Base-by-base conservation (phyloP, 2,113 vertebrate genomes). In the Ramphastos sulfuratus region DNA sequence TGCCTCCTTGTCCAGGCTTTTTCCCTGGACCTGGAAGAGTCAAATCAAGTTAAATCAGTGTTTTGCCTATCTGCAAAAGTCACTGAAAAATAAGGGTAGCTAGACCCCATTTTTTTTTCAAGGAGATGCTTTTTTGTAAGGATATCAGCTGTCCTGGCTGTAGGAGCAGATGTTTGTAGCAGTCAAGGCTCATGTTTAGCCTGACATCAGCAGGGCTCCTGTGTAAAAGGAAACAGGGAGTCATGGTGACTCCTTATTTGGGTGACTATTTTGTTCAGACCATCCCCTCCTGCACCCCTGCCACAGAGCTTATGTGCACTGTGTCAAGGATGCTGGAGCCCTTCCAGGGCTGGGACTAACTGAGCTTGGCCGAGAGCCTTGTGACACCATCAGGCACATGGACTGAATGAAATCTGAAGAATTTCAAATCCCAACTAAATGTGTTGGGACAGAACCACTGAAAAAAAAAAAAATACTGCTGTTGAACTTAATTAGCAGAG, bases 351-450 rank as follows among this genome's bases (percentile, higher is more conserved):
- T 78, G 50, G 89, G 86, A 79, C 86, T 89, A 87, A 90, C 83
- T 81, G 81, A 94, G 74, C 86, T 0, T 3, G 64, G 59, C 77
- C 4, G 0, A 58, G 89, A 85, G 78, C 95, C 91, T 87, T 95
- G 89, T 94, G 94, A 89, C 94, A 95, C 71, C 52, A 25, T 37
- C 30, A 0, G 61, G 86, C 86, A 84, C 94, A 79, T 59, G 84
- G 86, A 52, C 64, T 93, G 78, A 90, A 89, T 79, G 89, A 94
- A 95, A 96, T 89, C 94, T 87, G 89, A 96, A 94, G 94, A 82
- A 96, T 95, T 94, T 93, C 11, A 92, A 96, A 96, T 96, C 95
- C 93, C 6, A 3, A 73, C 54, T 89, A 82, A 95, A 94, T 92
- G 72, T 92, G 79, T 87, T 91, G 67, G 85, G 93, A 82, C 72